Conservation (phyloP, 1,140 invertebrate genomes). For the Drosophila teissieri region DNA sequence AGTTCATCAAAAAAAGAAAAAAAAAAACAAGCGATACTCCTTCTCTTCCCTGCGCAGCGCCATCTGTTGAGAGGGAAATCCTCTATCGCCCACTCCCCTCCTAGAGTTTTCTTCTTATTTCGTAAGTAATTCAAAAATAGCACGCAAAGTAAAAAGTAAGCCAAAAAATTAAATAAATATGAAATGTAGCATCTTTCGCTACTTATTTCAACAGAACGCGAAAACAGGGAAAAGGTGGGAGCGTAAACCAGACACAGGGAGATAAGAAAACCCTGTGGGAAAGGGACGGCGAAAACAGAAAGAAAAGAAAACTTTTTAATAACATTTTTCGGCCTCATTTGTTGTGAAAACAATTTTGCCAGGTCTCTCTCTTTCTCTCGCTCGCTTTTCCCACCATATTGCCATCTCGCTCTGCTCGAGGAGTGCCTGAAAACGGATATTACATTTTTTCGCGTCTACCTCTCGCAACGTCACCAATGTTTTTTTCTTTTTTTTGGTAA, state of each 20-base stretch:
- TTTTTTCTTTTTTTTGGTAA: constrained; percentile 34
- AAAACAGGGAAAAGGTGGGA: constrained; percentile 24
- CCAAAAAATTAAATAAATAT: constrained; percentile 79
- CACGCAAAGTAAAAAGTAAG: constrained; percentile 68
- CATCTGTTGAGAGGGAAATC: constrained; percentile 24
- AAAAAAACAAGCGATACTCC: constrained; percentile 31
- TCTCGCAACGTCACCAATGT: constrained; percentile 62
- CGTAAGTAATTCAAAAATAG: constrained; percentile 70
- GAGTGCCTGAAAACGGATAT: constrained; percentile 67
- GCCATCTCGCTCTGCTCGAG: neutral
- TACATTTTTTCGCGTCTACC: constrained; percentile 79
- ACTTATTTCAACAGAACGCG: constrained; percentile 30
- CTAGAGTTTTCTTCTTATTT: constrained; percentile 20
- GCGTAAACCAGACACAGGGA: constrained; percentile 28
- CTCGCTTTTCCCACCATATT: constrained; percentile 3
- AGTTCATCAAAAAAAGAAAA: constrained; percentile 63
- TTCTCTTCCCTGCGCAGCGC: constrained; percentile 13
- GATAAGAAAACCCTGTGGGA: constrained; percentile 18
- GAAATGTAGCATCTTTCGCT: constrained; percentile 66
- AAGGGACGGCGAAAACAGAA: constrained; percentile 17
- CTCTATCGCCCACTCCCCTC: constrained; percentile 4
- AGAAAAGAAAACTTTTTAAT: constrained; percentile 81
- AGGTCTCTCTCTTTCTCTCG: constrained; percentile 31
- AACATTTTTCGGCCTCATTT: constrained; percentile 83
- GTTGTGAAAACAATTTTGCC: constrained; percentile 79